Conservation (phyloP, 2,888 invertebrate species). For the Halictus ligatus region DNA sequence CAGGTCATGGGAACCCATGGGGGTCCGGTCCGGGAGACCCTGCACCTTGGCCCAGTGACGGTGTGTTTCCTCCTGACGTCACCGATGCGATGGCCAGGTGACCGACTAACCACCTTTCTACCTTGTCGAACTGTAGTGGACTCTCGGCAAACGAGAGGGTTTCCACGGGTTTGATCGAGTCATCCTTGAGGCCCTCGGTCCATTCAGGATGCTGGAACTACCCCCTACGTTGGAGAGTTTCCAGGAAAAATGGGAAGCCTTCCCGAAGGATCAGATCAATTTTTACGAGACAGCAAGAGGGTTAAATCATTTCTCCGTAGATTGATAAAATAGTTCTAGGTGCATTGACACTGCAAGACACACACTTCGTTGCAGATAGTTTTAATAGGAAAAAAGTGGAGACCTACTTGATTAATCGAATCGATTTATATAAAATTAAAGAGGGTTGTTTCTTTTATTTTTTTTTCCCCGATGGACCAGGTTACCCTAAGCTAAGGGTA, state of each 20-base stretch:
- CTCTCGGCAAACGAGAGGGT: neutral
- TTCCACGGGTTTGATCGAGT: neutral
- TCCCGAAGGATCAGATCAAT: neutral
- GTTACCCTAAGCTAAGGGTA: too few relatives aligned
- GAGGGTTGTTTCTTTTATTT: too few relatives aligned
- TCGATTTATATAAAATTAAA: too few relatives aligned
- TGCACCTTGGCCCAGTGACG: slow-evolving; percentile 50
- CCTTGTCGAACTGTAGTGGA: neutral
- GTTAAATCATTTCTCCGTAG: neutral
- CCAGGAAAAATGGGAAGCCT: neutral
- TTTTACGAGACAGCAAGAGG: neutral
- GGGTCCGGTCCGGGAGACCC: slow-evolving; percentile 78
- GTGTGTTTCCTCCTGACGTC: slow-evolving; percentile 69
- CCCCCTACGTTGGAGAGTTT: neutral
- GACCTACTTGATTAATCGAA: too few relatives aligned
- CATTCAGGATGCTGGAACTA: neutral
- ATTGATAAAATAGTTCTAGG: too few relatives aligned
- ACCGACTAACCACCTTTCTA: slow-evolving; percentile 48
- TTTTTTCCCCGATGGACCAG: too few relatives aligned
- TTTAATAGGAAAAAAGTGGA: too few relatives aligned
- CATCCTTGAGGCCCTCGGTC: neutral
- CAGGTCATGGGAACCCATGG: slow-evolving; percentile 84
- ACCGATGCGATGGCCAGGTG: slow-evolving; percentile 50
- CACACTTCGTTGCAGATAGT: too few relatives aligned
- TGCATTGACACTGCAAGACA: too few relatives aligned